These are phyloP conservation scores for Genyomyrus donnyi DNA, from an alignment of 2,113 vertebrate genomes.

Conservation along the genomic window DNA sequence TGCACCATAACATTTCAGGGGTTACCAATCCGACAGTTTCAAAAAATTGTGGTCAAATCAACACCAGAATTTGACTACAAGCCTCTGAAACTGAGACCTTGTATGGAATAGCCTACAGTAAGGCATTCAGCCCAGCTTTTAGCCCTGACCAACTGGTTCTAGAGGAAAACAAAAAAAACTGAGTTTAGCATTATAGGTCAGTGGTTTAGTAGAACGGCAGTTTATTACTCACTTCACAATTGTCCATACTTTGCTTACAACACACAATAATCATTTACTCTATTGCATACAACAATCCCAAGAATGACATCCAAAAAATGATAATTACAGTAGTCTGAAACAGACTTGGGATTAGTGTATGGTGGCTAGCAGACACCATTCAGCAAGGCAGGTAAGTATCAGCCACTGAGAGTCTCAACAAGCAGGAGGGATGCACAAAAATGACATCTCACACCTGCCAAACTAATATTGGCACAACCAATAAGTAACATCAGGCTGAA, in stretches of 20 bases:
- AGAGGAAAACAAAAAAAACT: background rate
- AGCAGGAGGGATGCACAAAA: slow-evolving; percentile 4
- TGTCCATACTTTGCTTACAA: background rate
- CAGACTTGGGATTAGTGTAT: background rate
- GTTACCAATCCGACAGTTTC: background rate
- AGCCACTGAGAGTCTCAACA: slow-evolving; percentile 5
- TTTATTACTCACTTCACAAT: background rate
- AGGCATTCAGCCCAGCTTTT: background rate
- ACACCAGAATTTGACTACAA: background rate
- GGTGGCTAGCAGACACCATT: background rate
- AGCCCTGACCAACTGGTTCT: background rate
- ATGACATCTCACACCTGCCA: background rate
- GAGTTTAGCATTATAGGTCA: background rate
- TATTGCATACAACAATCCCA: background rate
- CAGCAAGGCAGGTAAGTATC: slow-evolving; percentile 5
- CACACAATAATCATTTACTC: background rate
- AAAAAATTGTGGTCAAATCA: background rate
- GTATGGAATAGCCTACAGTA: background rate
- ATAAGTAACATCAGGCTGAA: too few relatives aligned
- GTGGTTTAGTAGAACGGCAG: background rate
- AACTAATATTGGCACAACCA: background rate
- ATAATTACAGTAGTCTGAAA: background rate
- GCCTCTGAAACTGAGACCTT: too few relatives aligned
- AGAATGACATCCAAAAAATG: background rate
- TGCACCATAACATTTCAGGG: background rate